Evolutionary conservation across 2,888 invertebrate genomes (phyloP).

Genomic region (Tinea semifulvella): DNA sequence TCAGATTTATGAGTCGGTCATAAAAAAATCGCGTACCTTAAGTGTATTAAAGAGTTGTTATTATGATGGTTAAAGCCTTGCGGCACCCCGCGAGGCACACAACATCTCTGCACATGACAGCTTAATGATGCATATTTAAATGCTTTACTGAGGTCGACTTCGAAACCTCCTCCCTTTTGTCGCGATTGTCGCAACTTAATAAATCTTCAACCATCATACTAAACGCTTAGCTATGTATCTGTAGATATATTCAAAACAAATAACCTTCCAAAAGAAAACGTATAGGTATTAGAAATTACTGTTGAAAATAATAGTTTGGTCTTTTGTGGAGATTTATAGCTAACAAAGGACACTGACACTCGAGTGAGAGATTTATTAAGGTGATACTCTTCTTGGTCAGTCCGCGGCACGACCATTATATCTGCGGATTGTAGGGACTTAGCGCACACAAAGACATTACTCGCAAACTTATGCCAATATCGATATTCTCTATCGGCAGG

Average conservation of each 20-base stretch:
- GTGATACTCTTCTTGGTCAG: constrained; percentile 23
- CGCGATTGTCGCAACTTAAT: constrained; percentile 4
- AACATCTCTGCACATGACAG: constrained; percentile 8
- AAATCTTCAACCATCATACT: constrained; percentile 3
- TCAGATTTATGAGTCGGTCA: constrained; percentile 1
- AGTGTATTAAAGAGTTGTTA: constrained; percentile 7
- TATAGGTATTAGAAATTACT: constrained; percentile 8
- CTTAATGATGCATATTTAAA: constrained; percentile 13
- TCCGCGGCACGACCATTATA: constrained; percentile 3
- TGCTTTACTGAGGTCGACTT: constrained; percentile 3
- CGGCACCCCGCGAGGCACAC: constrained; percentile 8
- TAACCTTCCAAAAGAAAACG: not conserved
- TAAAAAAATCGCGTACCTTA: not conserved
- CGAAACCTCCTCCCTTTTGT: constrained; percentile 8
- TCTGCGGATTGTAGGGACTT: constrained; percentile 4
- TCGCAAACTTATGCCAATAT: constrained; percentile 17
- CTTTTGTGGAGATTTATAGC: constrained; percentile 31
- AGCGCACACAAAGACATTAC: constrained; percentile 10
- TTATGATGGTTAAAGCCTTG: not conserved
- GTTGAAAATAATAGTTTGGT: constrained; percentile 18
- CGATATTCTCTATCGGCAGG: constrained; percentile 20
- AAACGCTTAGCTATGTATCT: too few species aligned
- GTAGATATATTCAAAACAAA: too few species aligned
- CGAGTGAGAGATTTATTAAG: constrained; percentile 37
- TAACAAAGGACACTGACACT: constrained; percentile 29